Evolutionary conservation across 2,888 invertebrate species (phyloP).

Genomic region (Patella ulyssiponensis): DNA sequence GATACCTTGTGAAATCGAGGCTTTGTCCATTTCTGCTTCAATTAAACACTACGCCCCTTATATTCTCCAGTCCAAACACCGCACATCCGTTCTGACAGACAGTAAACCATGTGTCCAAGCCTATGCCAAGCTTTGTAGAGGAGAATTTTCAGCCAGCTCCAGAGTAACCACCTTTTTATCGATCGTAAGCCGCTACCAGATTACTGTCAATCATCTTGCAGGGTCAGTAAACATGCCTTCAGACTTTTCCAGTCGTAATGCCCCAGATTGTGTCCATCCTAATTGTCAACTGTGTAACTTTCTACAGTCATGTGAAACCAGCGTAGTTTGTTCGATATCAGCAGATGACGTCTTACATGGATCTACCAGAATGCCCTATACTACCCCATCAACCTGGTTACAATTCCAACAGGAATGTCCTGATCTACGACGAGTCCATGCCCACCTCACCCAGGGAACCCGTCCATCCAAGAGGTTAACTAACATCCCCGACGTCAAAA

Average conservation of each 20-base stretch:
- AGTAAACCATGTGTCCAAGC: slow-evolving; percentile 38
- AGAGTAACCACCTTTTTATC: slow-evolving; percentile 34
- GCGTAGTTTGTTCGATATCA: slow-evolving; percentile 24
- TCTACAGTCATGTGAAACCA: slow-evolving; percentile 10
- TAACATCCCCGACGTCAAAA: slow-evolving; percentile 33
- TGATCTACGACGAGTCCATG: slow-evolving; percentile 35
- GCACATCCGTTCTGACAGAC: slow-evolving; percentile 39
- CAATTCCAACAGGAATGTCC: slow-evolving; percentile 35
- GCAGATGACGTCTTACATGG: slow-evolving; percentile 21
- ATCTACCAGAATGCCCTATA: slow-evolving; percentile 24
- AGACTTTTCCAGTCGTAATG: slow-evolving; percentile 37
- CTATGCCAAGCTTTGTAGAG: slow-evolving; percentile 32
- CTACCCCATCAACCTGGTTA: slow-evolving; percentile 24
- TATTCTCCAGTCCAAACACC: slow-evolving; percentile 40
- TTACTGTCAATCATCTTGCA: slow-evolving; percentile 22
- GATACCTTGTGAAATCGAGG: slow-evolving; percentile 25
- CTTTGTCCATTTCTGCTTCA: slow-evolving; percentile 28
- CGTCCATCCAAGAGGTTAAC: slow-evolving; percentile 29
- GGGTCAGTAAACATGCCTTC: slow-evolving; percentile 30
- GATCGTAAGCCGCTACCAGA: slow-evolving; percentile 32
- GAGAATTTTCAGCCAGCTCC: slow-evolving; percentile 42
- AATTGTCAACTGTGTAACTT: slow-evolving; percentile 37
- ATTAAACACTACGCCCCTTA: slow-evolving; percentile 47
- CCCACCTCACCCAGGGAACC: slow-evolving; percentile 38
- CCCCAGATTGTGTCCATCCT: slow-evolving; percentile 29